Evolutionary conservation across 2,888 invertebrate species (phyloP), one percentile per base, ranked within the genome.

Genomic region (Drosophila melanosoma): DNA sequence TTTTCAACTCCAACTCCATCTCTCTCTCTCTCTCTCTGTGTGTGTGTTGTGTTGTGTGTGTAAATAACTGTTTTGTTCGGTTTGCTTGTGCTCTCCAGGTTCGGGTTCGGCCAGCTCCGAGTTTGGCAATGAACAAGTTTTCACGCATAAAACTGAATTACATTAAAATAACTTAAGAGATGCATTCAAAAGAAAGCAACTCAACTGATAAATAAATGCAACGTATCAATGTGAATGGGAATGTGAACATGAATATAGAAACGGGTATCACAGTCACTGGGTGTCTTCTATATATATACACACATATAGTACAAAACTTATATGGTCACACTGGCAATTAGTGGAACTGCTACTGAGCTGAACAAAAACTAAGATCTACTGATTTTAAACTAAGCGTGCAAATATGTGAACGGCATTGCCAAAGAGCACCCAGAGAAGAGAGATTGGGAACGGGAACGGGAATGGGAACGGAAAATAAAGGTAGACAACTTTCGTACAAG

Each of bases 91-190:
- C 29, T 32, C 29, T 32, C 10, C 29, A 29, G 36, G 35, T 11
- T 49, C 49, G 53, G 36, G 64, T 23, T 6, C 38, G 51, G 53
- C n/a, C n/a, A 38, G 35, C 64, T 59, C 63, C 74, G 57, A 61
- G 71, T 82, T 81, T 74, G 85, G 81, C 85, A 73, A 77, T 85
- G 79, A 77, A 85, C 88, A 70, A 87, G 85, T 87, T 87, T 87
- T 85, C 76, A 83, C 81, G 85, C 85, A 87, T 81, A 71, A 85
- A 84, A 79, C 71, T 79, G 81, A 79, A 86, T 84, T 79, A 66
- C 74, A 86, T 86, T 85, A 87, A 87, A 80, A 73, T 59, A 72
- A 74, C 68, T 73, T 71, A 29, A 58, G 56, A 63, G 79, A 42
- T 79, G 72, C 69, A 76, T 58, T 69, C 66, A 69, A 76, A 67